Conservation (phyloP, 2,113 vertebrate genomes). For the Theristicus caerulescens region DNA sequence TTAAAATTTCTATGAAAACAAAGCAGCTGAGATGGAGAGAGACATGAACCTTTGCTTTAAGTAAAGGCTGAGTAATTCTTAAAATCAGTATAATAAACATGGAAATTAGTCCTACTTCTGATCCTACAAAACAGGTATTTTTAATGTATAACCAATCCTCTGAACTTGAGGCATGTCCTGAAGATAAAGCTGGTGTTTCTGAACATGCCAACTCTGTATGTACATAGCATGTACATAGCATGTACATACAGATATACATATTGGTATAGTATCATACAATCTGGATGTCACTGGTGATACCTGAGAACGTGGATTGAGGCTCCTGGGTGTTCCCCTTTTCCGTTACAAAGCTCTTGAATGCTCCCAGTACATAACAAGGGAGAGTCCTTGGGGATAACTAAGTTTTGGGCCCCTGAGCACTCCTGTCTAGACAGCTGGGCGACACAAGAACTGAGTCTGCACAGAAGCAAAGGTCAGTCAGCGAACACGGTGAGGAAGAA, state of each 20-base stretch:
- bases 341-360: no score
- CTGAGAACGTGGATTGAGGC: no score
- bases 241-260: accelerated
- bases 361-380: no score
- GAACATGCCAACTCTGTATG: neutral
- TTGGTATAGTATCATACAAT: neutral
- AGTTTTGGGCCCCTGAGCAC: no score
- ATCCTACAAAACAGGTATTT: neutral
- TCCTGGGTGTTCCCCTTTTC: no score
- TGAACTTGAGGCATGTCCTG: neutral
- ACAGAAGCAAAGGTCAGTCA: no score
- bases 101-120: neutral
- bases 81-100: neutral
- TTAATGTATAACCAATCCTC: neutral
- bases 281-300: neutral
- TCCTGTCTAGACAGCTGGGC: no score
- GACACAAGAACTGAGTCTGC: no score
- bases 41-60: neutral
- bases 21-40: neutral
- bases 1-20: neutral
- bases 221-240: neutral
- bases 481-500: no score
- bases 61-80: neutral
- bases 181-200: neutral
- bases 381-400: no score